Evolutionary conservation across 2,797 vertebrate genomes (phyloP).

Genomic region (Cuniculus paca): DNA sequence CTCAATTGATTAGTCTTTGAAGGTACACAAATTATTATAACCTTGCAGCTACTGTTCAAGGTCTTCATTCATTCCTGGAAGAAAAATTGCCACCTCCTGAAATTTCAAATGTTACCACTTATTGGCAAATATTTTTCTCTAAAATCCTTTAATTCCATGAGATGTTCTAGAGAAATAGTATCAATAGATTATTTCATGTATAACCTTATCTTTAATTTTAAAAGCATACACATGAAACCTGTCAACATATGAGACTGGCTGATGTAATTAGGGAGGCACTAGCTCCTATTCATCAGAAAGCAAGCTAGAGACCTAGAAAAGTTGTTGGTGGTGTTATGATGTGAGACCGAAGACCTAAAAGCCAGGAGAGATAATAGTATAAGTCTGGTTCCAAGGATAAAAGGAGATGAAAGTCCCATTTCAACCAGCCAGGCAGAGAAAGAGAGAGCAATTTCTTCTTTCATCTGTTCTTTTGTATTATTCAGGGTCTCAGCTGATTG

Average conservation of each 20-base stretch:
- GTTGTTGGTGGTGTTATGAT: background rate
- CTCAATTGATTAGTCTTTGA: background rate
- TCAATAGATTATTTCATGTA: background rate
- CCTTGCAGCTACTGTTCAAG: background rate
- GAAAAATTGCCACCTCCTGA: background rate
- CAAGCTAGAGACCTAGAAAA: background rate
- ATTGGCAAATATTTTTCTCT: background rate
- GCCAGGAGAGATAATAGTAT: background rate
- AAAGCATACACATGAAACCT: background rate
- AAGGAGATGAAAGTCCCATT: background rate
- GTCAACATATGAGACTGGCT: background rate
- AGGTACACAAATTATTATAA: background rate
- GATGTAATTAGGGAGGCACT: background rate
- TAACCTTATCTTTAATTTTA: background rate
- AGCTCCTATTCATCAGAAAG: no score
- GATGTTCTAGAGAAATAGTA: background rate
- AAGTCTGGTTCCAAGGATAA: background rate
- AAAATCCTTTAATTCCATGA: background rate
- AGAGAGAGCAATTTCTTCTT: background rate
- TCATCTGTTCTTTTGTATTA: background rate
- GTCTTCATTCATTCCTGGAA: background rate
- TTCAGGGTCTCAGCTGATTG: background rate
- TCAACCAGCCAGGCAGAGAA: background rate
- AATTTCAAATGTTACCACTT: background rate
- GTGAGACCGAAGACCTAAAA: background rate